These are phyloP conservation scores for Melanotaenia trifasciata DNA, from an alignment of 2,797 vertebrate species.

Conservation along the genomic window DNA sequence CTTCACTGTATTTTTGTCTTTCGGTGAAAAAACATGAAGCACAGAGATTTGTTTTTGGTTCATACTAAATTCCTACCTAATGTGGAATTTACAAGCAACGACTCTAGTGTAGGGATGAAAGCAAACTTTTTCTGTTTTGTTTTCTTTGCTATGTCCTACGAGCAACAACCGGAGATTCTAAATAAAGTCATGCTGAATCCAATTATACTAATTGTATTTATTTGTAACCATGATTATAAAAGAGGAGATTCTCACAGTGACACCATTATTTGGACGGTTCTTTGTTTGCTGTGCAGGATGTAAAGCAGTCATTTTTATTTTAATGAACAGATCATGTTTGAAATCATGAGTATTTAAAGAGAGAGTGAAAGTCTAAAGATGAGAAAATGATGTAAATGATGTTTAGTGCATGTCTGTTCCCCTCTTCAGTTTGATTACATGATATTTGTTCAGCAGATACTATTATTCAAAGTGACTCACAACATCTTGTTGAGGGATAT, in stretches of 20 bases:
- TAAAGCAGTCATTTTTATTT: too few species aligned
- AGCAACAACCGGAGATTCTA: slow-evolving; percentile 13
- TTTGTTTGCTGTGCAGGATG: too few species aligned
- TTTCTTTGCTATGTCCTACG: slow-evolving; percentile 15
- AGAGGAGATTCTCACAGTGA: background rate
- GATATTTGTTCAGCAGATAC: background rate
- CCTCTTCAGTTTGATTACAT: slow-evolving; percentile 17
- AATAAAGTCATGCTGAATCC: slow-evolving; percentile 29
- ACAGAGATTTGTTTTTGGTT: background rate
- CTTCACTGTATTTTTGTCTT: background rate
- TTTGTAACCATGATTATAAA: slow-evolving; percentile 39
- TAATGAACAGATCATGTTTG: background rate
- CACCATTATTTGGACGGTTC: too few species aligned
- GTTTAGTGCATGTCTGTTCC: slow-evolving; percentile 22
- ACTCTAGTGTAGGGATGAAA: background rate
- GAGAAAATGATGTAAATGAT: background rate
- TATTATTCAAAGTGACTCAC: background rate
- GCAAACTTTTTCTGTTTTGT: slow-evolving; percentile 7
- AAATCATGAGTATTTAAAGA: slow-evolving; percentile 21
- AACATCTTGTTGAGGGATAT: background rate
- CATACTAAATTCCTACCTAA: background rate
- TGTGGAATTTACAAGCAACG: background rate
- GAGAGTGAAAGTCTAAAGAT: slow-evolving; percentile 2
- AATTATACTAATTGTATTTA: slow-evolving; percentile 13
- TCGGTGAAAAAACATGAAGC: background rate